Conservation (phyloP, 2,113 vertebrate species). For the Garra rufa region DNA sequence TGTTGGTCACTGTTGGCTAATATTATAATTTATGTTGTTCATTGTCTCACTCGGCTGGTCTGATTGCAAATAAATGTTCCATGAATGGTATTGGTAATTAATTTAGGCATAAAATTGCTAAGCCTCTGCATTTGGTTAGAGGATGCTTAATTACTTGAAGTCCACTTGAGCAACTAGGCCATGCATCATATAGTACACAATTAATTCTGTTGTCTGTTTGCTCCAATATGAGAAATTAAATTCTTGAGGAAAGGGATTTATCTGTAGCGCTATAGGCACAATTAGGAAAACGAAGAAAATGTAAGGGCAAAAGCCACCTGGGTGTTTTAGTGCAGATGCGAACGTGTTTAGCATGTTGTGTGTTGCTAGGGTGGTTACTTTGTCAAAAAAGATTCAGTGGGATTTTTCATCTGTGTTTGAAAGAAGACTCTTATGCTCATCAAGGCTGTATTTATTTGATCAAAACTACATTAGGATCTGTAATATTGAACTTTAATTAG, state of each 20-base stretch:
- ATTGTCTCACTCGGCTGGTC: slow-evolving; percentile 66
- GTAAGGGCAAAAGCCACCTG: not conserved
- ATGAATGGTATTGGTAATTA: slow-evolving; percentile 70
- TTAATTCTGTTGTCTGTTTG: slow-evolving; percentile 58
- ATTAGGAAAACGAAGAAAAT: not conserved
- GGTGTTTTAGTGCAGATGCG: not conserved
- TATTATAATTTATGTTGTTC: slow-evolving; percentile 70
- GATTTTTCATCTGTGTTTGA: not conserved
- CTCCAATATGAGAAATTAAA: slow-evolving; percentile 20
- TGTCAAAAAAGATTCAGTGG: not conserved
- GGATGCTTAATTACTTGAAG: slow-evolving; percentile 70
- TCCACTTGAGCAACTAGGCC: slow-evolving; percentile 62
- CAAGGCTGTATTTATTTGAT: too few species aligned
- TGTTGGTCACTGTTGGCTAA: slow-evolving; percentile 67
- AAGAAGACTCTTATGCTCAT: not conserved
- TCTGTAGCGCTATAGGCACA: not conserved
- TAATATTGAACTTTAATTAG: not conserved
- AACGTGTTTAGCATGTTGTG: not conserved
- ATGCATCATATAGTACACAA: slow-evolving; percentile 59
- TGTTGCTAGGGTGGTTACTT: not conserved
- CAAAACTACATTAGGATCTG: not conserved
- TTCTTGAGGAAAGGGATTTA: not conserved
- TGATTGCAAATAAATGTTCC: slow-evolving; percentile 66
- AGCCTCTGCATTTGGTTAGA: slow-evolving; percentile 61
- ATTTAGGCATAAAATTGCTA: slow-evolving; percentile 68